Percentiles rank a stretch among this genome's conserved stretches.
Evolutionary conservation across 2,888 invertebrate genomes (phyloP).

Genomic region (Lepeophtheirus nordmannii): DNA sequence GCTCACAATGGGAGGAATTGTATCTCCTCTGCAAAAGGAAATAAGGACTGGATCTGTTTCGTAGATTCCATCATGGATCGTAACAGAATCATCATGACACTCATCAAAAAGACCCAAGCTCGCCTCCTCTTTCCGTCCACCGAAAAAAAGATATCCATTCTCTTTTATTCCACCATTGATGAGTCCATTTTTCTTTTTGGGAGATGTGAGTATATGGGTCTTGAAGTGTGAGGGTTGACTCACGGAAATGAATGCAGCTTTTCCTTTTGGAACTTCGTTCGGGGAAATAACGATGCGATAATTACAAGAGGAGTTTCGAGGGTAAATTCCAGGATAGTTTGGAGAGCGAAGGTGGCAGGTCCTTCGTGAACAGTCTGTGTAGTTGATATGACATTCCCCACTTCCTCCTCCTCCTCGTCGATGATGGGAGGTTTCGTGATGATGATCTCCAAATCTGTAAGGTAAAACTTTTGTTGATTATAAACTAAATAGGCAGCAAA

Average conservation of each 20-base stretch:
- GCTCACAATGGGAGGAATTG: constrained; percentile 51
- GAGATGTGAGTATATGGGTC: neutral
- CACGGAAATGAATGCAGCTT: constrained; percentile 1
- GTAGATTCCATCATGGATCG: constrained; percentile 57
- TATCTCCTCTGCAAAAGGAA: constrained; percentile 62
- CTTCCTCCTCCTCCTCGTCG: neutral
- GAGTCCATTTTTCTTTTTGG: constrained; percentile 13
- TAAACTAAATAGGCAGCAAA: no score
- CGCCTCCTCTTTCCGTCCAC: constrained; percentile 53
- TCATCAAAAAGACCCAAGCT: neutral
- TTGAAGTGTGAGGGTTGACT: neutral
- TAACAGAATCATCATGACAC: constrained; percentile 46
- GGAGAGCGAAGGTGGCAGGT: constrained; percentile 65
- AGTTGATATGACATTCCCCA: constrained; percentile 28
- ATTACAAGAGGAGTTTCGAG: constrained; percentile 53
- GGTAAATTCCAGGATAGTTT: constrained; percentile 78
- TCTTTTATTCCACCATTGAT: constrained; percentile 21
- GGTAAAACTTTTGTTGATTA: neutral
- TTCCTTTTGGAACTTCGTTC: neutral
- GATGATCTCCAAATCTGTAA: neutral
- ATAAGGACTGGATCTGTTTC: constrained; percentile 48
- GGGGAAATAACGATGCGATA: constrained; percentile 26
- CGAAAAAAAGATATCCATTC: constrained; percentile 33
- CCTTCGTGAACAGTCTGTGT: constrained; percentile 56
- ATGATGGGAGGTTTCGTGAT: neutral